phyloP scores from a whole-genome alignment of 1,140 invertebrate species.

The Pseudachorutes palmiensis region DNA sequence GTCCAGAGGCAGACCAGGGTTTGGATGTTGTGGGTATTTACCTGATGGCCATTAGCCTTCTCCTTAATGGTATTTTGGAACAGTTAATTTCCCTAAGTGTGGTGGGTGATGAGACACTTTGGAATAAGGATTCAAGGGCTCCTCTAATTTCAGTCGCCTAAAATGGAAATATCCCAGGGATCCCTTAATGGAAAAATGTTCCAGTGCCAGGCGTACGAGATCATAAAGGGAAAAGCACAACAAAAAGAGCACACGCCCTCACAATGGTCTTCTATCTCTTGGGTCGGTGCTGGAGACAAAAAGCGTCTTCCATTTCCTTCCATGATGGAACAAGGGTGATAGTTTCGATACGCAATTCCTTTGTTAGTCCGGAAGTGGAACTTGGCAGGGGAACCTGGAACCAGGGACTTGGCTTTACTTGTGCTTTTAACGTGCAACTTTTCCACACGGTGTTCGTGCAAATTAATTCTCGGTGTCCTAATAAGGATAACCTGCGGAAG shows the following conservation, averaged over 20 bases:
- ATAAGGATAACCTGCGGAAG: neutral
- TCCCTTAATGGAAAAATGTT: neutral
- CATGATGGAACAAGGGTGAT: neutral
- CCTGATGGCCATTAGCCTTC: neutral
- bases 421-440: neutral
- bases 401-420: neutral
- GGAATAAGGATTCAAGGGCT: neutral
- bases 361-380: no score
- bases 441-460: neutral
- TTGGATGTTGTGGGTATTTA: neutral
- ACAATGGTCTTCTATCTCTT: no score
- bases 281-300: neutral
- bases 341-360: no score
- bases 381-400: neutral
- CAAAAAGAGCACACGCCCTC: no score
- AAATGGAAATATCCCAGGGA: neutral
- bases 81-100: slow-evolving; percentile 12
- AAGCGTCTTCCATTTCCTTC: neutral
- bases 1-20: neutral
- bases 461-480: neutral
- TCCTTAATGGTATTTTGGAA: neutral
- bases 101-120: neutral
- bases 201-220: neutral
- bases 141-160: neutral
- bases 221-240: neutral